Percentiles rank a stretch among this genome's conserved stretches.
Evolutionary conservation across 1,140 invertebrate species (phyloP).

Genomic region (Drosophila jambulina): DNA sequence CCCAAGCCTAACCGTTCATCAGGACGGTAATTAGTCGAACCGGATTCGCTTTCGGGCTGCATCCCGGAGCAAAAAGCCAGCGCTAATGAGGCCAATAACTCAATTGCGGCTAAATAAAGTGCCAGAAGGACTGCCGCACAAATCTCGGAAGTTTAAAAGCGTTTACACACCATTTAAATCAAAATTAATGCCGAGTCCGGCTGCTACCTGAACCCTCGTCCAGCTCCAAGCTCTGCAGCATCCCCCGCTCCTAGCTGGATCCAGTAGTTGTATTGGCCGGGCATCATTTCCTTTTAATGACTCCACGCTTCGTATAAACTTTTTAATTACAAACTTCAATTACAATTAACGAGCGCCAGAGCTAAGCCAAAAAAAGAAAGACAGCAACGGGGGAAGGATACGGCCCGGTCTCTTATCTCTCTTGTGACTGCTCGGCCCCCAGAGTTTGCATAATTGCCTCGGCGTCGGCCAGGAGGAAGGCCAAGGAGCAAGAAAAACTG

Average conservation of each 20-base stretch:
- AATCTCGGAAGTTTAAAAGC: constrained; percentile 64
- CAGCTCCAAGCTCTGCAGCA: neutral
- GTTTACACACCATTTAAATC: constrained; percentile 80
- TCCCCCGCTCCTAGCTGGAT: neutral
- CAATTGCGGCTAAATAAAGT: constrained; percentile 66
- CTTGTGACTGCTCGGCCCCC: constrained; percentile 21
- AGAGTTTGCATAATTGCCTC: constrained; percentile 65
- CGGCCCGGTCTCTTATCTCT: constrained; percentile 13
- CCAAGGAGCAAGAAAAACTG: constrained; percentile 5
- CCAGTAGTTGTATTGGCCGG: constrained; percentile 48
- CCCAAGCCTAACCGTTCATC: constrained; percentile 34
- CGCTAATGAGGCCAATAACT: constrained; percentile 73
- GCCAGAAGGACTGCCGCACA: constrained; percentile 38
- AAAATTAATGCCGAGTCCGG: constrained; percentile 64
- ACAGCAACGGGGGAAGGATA: constrained; percentile 10
- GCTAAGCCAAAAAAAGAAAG: constrained; percentile 39
- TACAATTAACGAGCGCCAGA: constrained; percentile 72
- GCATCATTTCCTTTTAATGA: constrained; percentile 77
- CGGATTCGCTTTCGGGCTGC: constrained; percentile 38
- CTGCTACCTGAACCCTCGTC: constrained; percentile 34
- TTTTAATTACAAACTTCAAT: constrained; percentile 83
- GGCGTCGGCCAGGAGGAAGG: constrained; percentile 17
- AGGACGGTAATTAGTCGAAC: constrained; percentile 40
- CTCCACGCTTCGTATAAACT: constrained; percentile 72
- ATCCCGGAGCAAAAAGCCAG: constrained; percentile 26